These are phyloP conservation scores for Champsocephalus gunnari DNA, from an alignment of 2,797 vertebrate species.

Conservation along the genomic window DNA sequence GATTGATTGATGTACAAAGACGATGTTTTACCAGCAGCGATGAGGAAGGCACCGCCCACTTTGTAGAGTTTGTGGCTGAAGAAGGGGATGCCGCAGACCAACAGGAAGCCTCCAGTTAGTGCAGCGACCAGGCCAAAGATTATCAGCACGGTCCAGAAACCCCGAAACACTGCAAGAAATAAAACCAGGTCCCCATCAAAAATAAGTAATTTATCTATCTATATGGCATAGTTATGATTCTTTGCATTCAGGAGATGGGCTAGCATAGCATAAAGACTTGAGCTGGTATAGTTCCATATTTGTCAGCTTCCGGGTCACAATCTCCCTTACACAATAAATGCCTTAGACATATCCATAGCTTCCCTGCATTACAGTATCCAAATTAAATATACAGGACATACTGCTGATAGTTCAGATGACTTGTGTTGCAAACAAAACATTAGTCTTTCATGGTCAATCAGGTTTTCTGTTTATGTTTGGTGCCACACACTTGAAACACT, in stretches of 20 bases:
- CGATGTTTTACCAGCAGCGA: constrained; percentile 85
- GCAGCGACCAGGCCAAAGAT: constrained; percentile 80
- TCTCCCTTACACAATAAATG: too few species aligned
- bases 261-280: neutral
- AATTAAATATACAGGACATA: too few species aligned
- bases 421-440: too few species aligned
- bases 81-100: constrained; percentile 90
- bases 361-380: too few species aligned
- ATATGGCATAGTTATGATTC: neutral
- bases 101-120: constrained; percentile 85
- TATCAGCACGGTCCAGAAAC: constrained; percentile 91
- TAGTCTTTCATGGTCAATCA: too few species aligned
- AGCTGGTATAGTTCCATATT: too few species aligned
- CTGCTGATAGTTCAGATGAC: too few species aligned
- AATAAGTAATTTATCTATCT: neutral
- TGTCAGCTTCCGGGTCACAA: too few species aligned
- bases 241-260: neutral
- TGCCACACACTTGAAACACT: too few species aligned
- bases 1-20: neutral
- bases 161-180: constrained; percentile 86
- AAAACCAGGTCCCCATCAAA: constrained; percentile 15
- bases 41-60: constrained; percentile 86
- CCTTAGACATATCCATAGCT: too few species aligned
- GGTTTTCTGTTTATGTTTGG: too few species aligned
- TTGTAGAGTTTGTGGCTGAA: constrained; percentile 85